A percentile compares a stretch with the other conserved stretches of the same genome.
phyloP scores from a whole-genome alignment of 2,888 invertebrate species.

The Hartigia nigra region DNA sequence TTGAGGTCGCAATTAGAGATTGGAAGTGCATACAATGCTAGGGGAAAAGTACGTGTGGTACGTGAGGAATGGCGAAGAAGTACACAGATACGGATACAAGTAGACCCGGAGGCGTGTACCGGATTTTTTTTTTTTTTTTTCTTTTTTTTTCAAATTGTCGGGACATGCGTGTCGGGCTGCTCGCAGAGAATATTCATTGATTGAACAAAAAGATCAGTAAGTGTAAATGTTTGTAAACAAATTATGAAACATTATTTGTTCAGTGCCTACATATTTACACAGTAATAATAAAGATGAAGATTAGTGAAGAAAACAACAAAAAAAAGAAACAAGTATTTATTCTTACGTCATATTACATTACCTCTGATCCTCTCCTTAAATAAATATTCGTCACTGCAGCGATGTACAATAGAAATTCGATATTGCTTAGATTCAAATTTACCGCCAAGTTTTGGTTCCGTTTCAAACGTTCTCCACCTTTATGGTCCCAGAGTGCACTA shows the following conservation, averaged over 20 bases:
- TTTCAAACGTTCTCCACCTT: not conserved
- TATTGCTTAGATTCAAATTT: not conserved
- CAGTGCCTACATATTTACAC: conserved; percentile 66
- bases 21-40: conserved; percentile 58
- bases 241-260: conserved; percentile 66
- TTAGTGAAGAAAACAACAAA: conserved; percentile 47
- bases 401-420: not conserved
- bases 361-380: not conserved
- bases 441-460: not conserved
- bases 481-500: not conserved
- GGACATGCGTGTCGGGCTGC: conserved; percentile 38
- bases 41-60: conserved; percentile 11
- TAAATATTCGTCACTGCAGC: not conserved
- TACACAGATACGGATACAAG: conserved; percentile 44
- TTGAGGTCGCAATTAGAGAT: conserved; percentile 60
- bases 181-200: conserved; percentile 57
- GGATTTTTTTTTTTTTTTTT: not conserved
- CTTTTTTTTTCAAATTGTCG: not conserved
- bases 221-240: conserved; percentile 66
- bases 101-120: conserved; percentile 33
- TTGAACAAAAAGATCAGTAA: conserved; percentile 61
- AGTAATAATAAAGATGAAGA: conserved; percentile 64
- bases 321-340: not conserved
- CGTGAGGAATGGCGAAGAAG: conserved; percentile 29
- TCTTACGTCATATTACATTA: not conserved